Evolutionary conservation across 2,797 vertebrate species (phyloP).

Genomic region (Microcaecilia unicolor): DNA sequence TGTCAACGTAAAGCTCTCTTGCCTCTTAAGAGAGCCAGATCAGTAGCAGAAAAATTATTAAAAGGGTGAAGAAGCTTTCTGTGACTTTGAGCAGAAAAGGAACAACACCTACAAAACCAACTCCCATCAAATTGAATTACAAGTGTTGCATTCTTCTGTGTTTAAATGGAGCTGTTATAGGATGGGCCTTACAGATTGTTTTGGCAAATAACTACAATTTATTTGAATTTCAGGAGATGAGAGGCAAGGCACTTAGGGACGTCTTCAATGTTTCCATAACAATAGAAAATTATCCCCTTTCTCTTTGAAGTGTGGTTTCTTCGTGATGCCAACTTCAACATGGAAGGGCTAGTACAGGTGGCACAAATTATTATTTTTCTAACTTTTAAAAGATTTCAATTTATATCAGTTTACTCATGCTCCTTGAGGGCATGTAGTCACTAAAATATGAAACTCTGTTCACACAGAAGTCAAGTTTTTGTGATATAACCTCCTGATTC

Average conservation of each 20-base stretch:
- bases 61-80: slow-evolving; percentile 23
- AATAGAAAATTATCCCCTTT: slow-evolving; percentile 49
- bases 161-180: slow-evolving; percentile 52
- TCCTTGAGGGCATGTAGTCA: no score
- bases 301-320: slow-evolving; percentile 27
- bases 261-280: slow-evolving; percentile 52
- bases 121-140: slow-evolving; percentile 65
- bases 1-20: slow-evolving; percentile 23
- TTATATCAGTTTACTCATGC: no score
- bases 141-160: slow-evolving; percentile 47
- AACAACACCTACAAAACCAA: slow-evolving; percentile 48
- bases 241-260: slow-evolving; percentile 33
- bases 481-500: no score
- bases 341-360: no score
- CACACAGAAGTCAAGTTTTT: no score
- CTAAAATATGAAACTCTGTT: no score
- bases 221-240: slow-evolving; percentile 37
- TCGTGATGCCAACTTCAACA: no score
- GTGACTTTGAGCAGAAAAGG: slow-evolving; percentile 13
- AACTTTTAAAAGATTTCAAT: no score
- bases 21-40: slow-evolving; percentile 16
- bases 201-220: slow-evolving; percentile 60
- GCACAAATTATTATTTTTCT: no score
- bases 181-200: slow-evolving; percentile 42
- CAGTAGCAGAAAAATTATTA: slow-evolving; percentile 20